Evolutionary conservation across 2,113 vertebrate genomes (phyloP).

Genomic region (Varanus komodoensis): DNA sequence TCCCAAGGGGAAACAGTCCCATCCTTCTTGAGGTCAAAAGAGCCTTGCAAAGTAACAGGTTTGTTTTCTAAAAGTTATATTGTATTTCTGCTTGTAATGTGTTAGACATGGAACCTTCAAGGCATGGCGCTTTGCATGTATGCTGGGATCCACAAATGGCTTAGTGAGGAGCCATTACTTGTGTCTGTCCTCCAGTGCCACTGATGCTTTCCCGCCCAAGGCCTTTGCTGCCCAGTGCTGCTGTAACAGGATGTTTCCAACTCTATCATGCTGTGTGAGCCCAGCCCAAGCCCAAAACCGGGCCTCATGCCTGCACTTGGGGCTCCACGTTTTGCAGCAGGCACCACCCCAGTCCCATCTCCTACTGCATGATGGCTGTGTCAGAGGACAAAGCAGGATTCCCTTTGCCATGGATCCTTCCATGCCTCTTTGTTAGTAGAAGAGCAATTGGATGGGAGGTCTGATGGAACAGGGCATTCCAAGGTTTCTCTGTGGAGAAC

Average conservation of each 20-base stretch:
- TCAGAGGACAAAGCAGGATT: neutral
- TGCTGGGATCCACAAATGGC: neutral
- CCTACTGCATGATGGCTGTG: neutral
- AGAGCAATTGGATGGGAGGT: neutral
- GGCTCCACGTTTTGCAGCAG: neutral
- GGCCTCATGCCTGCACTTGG: neutral
- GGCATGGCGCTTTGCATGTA: neutral
- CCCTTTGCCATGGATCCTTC: neutral
- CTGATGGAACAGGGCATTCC: neutral
- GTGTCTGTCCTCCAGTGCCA: neutral
- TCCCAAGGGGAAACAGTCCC: conserved; percentile 79
- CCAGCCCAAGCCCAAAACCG: neutral
- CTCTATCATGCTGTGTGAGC: neutral
- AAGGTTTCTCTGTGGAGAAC: neutral
- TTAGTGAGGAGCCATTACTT: neutral
- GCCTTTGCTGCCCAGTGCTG: neutral
- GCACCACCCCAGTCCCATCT: neutral
- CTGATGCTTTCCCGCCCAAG: neutral
- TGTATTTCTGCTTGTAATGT: neutral
- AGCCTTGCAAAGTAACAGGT: conserved; percentile 89
- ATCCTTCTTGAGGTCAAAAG: conserved; percentile 80
- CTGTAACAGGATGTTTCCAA: neutral
- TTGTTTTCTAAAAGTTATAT: conserved; percentile 9
- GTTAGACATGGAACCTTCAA: neutral
- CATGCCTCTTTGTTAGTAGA: neutral